Evolutionary conservation across 2,113 vertebrate species (phyloP).

Genomic region (Bos javanicus): DNA sequence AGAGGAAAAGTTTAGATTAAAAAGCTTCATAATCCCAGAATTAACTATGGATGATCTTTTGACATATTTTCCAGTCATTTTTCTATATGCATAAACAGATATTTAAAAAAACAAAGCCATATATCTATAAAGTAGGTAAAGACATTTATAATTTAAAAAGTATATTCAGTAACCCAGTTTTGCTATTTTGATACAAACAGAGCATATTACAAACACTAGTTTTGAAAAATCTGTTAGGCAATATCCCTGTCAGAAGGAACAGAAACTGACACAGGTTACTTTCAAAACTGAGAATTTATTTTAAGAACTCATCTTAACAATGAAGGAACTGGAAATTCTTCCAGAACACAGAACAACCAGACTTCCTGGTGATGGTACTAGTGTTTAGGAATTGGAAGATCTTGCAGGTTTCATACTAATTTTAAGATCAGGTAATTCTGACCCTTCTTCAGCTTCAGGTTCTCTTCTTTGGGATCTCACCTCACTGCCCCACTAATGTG

Average conservation of each 20-base stretch:
- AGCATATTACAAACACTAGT: background rate
- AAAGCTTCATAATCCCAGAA: background rate
- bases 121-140: background rate
- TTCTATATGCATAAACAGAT: background rate
- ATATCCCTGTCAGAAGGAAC: background rate
- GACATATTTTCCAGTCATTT: background rate
- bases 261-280: background rate
- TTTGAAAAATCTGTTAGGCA: background rate
- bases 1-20: background rate
- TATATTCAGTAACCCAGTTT: background rate
- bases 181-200: background rate
- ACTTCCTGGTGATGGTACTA: background rate
- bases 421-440: background rate
- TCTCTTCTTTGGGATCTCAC: background rate
- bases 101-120: background rate
- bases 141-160: background rate
- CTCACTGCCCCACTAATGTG: background rate
- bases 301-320: background rate
- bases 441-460: background rate
- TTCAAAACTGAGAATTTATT: slow-evolving; percentile 8
- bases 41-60: background rate
- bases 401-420: background rate
- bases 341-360: background rate
- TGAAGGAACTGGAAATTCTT: background rate
- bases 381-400: background rate